A percentile compares a stretch with the other conserved stretches of the same genome.
Evolutionary conservation across 2,888 invertebrate species (phyloP).

Genomic region (Laothoe populi): DNA sequence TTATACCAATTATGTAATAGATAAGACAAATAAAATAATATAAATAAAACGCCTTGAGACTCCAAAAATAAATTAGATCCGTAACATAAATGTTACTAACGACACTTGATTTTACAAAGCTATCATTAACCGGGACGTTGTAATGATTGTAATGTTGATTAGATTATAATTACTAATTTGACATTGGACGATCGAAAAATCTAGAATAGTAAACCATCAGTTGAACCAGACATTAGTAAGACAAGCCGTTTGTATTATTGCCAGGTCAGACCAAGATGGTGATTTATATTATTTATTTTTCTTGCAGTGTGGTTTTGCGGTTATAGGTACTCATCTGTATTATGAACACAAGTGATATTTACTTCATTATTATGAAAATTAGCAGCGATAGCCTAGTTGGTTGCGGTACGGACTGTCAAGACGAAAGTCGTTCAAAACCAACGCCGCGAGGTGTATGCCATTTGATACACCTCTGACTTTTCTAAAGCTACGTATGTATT

Average conservation of each 20-base stretch:
- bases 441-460: too few relatives aligned
- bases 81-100: background rate
- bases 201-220: background rate
- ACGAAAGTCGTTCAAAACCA: too few relatives aligned
- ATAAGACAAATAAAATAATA: background rate
- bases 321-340: slow-evolving; percentile 2
- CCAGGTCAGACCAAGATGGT: background rate
- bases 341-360: background rate
- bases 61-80: background rate
- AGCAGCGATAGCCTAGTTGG: background rate
- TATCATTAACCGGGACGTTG: slow-evolving; percentile 6
- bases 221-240: background rate
- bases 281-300: background rate
- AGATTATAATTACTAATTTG: slow-evolving; percentile 24
- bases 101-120: background rate
- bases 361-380: background rate
- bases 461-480: too few relatives aligned
- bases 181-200: slow-evolving; percentile 11
- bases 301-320: background rate
- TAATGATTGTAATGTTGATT: background rate
- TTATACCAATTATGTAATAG: background rate
- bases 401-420: too few relatives aligned
- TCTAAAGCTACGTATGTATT: too few relatives aligned
- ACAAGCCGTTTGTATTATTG: background rate
- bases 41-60: background rate